phyloP scores from a whole-genome alignment of 2,113 vertebrate genomes.

The Nothobranchius furzeri region DNA sequence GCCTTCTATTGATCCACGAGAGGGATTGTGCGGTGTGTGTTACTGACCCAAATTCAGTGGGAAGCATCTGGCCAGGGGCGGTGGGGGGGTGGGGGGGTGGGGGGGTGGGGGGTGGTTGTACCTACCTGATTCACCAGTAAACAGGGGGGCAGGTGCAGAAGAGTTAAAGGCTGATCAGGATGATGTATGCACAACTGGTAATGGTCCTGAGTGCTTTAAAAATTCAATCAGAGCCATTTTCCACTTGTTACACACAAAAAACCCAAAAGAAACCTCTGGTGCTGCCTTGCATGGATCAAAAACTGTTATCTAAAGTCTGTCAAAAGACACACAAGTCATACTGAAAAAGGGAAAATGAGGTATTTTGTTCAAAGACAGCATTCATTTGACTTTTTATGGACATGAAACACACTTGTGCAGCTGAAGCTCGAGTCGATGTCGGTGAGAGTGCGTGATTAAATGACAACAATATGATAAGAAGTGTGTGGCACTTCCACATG shows the following conservation, averaged over 20 bases:
- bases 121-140: conserved; percentile 75
- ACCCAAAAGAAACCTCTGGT: neutral
- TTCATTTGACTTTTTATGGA: conserved; percentile 21
- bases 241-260: neutral
- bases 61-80: conserved; percentile 71
- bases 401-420: conserved; percentile 42
- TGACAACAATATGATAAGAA: conserved; percentile 47
- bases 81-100: conserved; percentile 7
- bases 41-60: conserved; percentile 80
- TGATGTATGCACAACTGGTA: neutral
- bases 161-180: neutral
- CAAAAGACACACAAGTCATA: neutral
- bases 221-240: neutral
- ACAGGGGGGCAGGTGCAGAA: conserved; percentile 21
- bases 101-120: conserved; percentile 16
- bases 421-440: conserved; percentile 50
- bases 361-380: neutral
- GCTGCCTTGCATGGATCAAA: too few relatives aligned
- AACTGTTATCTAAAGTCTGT: too few relatives aligned
- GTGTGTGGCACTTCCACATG: conserved; percentile 55
- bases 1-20: conserved; percentile 86
- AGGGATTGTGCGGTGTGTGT: conserved; percentile 27
- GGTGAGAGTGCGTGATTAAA: conserved; percentile 60
- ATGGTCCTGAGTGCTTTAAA: neutral
- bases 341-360: neutral